Conservation (phyloP, 2,888 invertebrate genomes). For the Gastracanthus pulcherrimus region DNA sequence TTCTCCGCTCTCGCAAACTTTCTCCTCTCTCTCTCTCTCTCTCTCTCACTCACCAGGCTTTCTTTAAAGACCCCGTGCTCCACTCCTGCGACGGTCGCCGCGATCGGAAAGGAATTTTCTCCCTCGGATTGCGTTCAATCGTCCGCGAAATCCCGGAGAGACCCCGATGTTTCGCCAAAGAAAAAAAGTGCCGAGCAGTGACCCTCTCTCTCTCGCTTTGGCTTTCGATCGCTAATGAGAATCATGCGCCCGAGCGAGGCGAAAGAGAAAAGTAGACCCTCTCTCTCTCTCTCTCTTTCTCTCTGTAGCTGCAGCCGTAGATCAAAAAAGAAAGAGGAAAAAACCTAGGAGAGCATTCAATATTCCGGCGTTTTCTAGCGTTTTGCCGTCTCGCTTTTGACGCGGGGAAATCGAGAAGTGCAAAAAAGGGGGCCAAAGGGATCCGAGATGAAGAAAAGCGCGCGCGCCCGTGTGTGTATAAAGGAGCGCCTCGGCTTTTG, state of each 20-base stretch:
- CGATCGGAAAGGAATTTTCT: constrained; percentile 43
- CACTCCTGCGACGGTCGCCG: background rate
- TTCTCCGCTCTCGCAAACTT: constrained; percentile 39
- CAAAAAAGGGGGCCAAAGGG: constrained; percentile 46
- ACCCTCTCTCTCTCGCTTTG: background rate
- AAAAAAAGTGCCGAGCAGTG: constrained; percentile 5
- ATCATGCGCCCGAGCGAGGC: constrained; percentile 16
- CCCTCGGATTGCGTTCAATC: constrained; percentile 39
- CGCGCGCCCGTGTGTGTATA: background rate
- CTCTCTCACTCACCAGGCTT: too few relatives aligned
- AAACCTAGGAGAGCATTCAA: constrained; percentile 42
- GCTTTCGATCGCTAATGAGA: constrained; percentile 48
- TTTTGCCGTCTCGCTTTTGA: constrained; percentile 32
- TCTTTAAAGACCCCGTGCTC: background rate
- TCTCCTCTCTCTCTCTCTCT: too few relatives aligned
- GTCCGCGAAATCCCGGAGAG: constrained; percentile 49
- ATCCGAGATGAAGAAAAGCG: constrained; percentile 10
- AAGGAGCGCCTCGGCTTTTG: constrained; percentile 38
- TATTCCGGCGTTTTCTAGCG: background rate
- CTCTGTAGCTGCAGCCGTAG: too few relatives aligned
- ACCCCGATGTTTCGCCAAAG: constrained; percentile 34
- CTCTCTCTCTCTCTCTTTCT: too few relatives aligned
- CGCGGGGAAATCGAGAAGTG: constrained; percentile 22
- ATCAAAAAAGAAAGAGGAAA: background rate
- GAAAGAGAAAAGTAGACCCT: constrained; percentile 7